These are phyloP conservation scores for Cotesia glomerata DNA, from an alignment of 1,140 invertebrate genomes.

Conservation along the genomic window DNA sequence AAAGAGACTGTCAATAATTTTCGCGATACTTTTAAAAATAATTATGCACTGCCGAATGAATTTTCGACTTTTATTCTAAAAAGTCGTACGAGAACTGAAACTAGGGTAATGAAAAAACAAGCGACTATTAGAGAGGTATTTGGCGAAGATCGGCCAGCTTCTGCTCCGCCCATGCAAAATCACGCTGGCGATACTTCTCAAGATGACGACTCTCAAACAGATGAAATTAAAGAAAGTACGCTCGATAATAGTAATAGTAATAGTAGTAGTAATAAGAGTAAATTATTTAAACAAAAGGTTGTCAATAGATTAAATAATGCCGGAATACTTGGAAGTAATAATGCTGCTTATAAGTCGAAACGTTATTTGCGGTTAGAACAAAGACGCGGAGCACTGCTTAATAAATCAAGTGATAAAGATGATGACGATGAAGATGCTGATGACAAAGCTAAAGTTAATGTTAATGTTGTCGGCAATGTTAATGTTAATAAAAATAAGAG, in stretches of 20 bases:
- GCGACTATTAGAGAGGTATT: constrained; percentile 82
- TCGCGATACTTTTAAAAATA: constrained; percentile 72
- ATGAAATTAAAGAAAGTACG: constrained; percentile 42
- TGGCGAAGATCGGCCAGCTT: constrained; percentile 74
- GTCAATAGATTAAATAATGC: constrained; percentile 66
- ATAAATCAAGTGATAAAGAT: constrained; percentile 55
- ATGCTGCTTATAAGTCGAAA: constrained; percentile 63
- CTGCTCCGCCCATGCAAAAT: constrained; percentile 66
- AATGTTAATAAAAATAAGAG: constrained; percentile 28
- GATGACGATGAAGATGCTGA: constrained; percentile 49
- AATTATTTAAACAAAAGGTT: constrained; percentile 59
- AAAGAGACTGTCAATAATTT: constrained; percentile 75
- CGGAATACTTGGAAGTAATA: constrained; percentile 66
- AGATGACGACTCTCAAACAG: constrained; percentile 57
- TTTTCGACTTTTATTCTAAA: constrained; percentile 77
- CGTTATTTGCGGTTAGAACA: constrained; percentile 64
- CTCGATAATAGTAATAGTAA: too few species aligned
- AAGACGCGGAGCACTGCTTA: constrained; percentile 66
- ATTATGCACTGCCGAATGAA: constrained; percentile 65
- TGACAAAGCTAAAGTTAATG: constrained; percentile 53
- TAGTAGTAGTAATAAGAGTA: constrained; percentile 35
- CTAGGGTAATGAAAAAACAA: constrained; percentile 75
- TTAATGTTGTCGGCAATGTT: constrained; percentile 38
- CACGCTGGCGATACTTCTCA: constrained; percentile 53
- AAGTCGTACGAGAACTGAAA: constrained; percentile 77